Evolutionary conservation across 1,140 invertebrate species (phyloP).

Genomic region (Luehdorfia chinensis): DNA sequence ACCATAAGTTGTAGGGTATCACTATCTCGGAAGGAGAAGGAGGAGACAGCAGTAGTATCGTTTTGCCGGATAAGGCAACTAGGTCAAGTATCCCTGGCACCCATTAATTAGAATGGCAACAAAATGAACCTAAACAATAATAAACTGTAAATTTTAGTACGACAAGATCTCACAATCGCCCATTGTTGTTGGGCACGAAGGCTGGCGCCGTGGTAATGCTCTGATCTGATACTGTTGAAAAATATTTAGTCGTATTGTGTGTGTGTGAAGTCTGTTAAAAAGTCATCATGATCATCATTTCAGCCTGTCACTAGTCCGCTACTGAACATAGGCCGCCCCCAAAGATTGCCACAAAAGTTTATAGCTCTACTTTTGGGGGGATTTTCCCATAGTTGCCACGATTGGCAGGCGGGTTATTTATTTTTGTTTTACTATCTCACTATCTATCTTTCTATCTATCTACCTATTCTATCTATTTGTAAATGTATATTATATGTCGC

Average conservation of each 20-base stretch:
- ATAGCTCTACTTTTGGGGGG: no score
- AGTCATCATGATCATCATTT: no score
- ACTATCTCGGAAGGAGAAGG: no score
- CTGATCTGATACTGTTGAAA: background rate
- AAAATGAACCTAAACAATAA: slow-evolving; percentile 4
- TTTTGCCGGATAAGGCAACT: no score
- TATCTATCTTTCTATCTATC: background rate
- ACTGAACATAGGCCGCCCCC: no score
- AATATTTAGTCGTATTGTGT: background rate
- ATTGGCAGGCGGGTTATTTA: no score
- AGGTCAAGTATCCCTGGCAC: no score
- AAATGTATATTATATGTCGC: background rate
- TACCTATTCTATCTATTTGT: background rate
- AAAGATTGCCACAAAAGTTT: no score
- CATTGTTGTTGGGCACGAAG: slow-evolving; percentile 11
- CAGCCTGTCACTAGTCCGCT: no score
- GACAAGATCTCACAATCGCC: slow-evolving; percentile 9
- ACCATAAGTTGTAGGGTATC: no score
- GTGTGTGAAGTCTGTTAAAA: background rate
- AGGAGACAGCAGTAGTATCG: no score
- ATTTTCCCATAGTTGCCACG: background rate
- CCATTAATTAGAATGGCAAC: background rate
- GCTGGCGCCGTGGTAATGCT: background rate
- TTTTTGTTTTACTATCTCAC: no score
- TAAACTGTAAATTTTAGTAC: slow-evolving; percentile 1